These are phyloP conservation scores for Amblyteles armatorius DNA, from an alignment of 2,888 invertebrate genomes.

Conservation along the genomic window DNA sequence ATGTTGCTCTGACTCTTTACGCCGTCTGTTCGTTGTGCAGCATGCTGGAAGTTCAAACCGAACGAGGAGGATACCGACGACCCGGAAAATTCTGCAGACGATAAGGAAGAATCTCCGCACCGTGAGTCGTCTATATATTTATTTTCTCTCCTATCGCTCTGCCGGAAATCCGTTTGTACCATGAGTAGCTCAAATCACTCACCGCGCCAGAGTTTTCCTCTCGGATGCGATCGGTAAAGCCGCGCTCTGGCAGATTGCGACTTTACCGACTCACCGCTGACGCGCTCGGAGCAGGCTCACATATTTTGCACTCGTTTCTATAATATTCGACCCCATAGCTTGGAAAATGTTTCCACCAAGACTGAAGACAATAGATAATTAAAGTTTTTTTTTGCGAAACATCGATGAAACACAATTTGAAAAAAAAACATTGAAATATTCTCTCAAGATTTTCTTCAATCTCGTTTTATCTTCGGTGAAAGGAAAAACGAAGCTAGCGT, in stretches of 20 bases:
- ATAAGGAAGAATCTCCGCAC: constrained; percentile 58
- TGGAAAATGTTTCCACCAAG: not conserved
- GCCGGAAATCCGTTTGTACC: not conserved
- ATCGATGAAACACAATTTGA: not conserved
- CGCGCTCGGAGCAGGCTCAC: constrained; percentile 9
- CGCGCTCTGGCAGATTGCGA: not conserved
- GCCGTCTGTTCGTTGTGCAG: constrained; percentile 45
- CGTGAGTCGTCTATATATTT: constrained; percentile 59
- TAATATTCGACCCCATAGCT: not conserved
- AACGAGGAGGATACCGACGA: constrained; percentile 44
- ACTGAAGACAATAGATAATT: not conserved
- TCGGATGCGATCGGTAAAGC: not conserved
- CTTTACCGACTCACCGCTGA: not conserved
- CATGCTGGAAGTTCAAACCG: constrained; percentile 65
- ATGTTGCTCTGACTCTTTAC: not conserved
- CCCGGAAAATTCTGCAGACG: constrained; percentile 41
- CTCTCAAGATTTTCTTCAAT: not conserved
- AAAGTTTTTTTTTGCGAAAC: not conserved
- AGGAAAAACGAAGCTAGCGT: not conserved
- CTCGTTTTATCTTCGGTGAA: not conserved
- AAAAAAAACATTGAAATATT: not conserved
- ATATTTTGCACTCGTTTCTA: not conserved
- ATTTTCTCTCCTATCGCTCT: constrained; percentile 18
- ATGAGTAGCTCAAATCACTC: not conserved
- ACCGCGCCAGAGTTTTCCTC: not conserved